Percentiles rank a stretch among this genome's conserved stretches.
Evolutionary conservation across 2,888 invertebrate species (phyloP).

Genomic region (Apomyelois bistriatella): DNA sequence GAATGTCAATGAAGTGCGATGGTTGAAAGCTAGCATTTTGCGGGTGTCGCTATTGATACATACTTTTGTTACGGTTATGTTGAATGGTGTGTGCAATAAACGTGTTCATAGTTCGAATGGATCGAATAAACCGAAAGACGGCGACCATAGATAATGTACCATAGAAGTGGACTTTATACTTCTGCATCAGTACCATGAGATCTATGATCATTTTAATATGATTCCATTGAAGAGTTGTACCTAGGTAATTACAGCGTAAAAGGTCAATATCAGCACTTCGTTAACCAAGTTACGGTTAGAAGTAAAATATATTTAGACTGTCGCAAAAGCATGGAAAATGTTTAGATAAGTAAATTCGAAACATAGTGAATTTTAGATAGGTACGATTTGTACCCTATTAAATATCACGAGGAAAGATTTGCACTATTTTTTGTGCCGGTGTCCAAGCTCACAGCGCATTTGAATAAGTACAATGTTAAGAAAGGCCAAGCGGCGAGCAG

Average conservation of each 20-base stretch:
- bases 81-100: constrained; percentile 21
- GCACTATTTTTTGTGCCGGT: background rate
- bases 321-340: too few species aligned
- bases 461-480: constrained; percentile 53
- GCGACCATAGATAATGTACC: background rate
- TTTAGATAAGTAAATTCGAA: too few species aligned
- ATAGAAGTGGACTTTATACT: background rate
- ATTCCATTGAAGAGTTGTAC: too few species aligned
- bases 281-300: too few species aligned
- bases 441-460: constrained; percentile 27
- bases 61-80: constrained; percentile 5
- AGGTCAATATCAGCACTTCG: too few species aligned
- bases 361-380: background rate
- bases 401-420: background rate
- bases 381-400: too few species aligned
- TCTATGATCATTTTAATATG: too few species aligned
- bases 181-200: background rate
- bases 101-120: constrained; percentile 18
- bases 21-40: constrained; percentile 9
- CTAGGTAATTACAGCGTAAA: too few species aligned
- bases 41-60: constrained; percentile 11
- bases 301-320: too few species aligned
- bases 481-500: constrained; percentile 42
- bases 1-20: constrained; percentile 1
- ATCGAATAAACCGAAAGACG: constrained; percentile 16